phyloP scores from a whole-genome alignment of 2,113 vertebrate genomes.

The Chlamydotis undulata region DNA sequence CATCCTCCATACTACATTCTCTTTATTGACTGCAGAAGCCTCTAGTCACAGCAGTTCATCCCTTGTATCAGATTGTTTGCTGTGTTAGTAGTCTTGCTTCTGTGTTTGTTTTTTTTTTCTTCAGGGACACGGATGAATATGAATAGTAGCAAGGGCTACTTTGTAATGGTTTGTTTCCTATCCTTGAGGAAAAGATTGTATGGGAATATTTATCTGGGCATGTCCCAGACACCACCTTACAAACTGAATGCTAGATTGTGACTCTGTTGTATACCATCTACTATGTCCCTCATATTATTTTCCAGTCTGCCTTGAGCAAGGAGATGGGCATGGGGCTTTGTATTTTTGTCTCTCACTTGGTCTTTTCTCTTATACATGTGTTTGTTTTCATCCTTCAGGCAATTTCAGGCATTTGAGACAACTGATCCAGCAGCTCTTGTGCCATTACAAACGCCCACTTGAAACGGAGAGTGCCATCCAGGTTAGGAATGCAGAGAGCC shows the following conservation, averaged over 20 bases:
- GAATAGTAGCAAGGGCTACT: neutral
- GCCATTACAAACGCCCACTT: neutral
- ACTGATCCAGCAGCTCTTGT: constrained; percentile 56
- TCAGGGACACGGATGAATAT: neutral
- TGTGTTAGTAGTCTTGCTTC: neutral
- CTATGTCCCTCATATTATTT: neutral
- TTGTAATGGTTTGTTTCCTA: neutral
- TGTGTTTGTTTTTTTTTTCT: neutral
- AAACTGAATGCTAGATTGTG: neutral
- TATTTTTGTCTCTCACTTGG: neutral
- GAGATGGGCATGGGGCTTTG: neutral
- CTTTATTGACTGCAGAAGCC: neutral
- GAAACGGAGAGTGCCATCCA: constrained; percentile 17
- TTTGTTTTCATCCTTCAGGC: constrained; percentile 20
- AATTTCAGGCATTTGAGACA: constrained; percentile 44
- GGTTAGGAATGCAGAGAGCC: constrained; percentile 39
- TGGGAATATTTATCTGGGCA: neutral
- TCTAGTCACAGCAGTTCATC: neutral
- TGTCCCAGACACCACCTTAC: neutral
- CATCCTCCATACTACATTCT: neutral
- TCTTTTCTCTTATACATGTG: neutral
- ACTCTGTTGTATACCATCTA: neutral
- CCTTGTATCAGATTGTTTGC: neutral
- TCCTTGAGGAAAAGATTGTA: neutral
- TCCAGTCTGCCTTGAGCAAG: neutral